Percentiles rank a stretch among this genome's conserved stretches.
Evolutionary conservation across 1,140 invertebrate genomes (phyloP).

Genomic region (Drosophila kurseongensis): DNA sequence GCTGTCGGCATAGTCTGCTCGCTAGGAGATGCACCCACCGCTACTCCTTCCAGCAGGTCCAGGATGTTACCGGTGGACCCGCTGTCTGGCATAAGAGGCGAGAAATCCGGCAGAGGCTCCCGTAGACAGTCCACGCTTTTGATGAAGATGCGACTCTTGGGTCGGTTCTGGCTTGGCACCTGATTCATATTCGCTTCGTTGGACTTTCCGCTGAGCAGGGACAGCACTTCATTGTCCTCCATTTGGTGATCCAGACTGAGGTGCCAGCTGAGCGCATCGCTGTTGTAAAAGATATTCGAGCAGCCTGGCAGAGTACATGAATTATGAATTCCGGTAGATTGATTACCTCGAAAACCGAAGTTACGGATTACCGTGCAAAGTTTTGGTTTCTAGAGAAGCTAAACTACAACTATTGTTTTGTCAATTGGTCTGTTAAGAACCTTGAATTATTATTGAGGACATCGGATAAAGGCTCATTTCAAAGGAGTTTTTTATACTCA

Average conservation of each 20-base stretch:
- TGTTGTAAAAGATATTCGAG: slow-evolving; percentile 85
- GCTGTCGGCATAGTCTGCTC: slow-evolving; percentile 23
- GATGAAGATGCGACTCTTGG: slow-evolving; percentile 76
- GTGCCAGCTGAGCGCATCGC: slow-evolving; percentile 84
- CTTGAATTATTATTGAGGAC: too few relatives aligned
- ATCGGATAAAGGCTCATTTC: too few relatives aligned
- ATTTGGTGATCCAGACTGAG: slow-evolving; percentile 85
- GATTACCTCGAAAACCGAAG: background rate
- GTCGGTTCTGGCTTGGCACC: slow-evolving; percentile 1
- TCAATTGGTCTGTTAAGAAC: too few relatives aligned
- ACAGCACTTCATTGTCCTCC: slow-evolving; percentile 67
- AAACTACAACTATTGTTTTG: too few relatives aligned
- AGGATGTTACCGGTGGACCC: slow-evolving; percentile 44
- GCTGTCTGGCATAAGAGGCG: slow-evolving; percentile 40
- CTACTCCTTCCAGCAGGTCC: slow-evolving; percentile 61
- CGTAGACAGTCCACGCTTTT: slow-evolving; percentile 78
- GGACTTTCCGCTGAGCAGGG: slow-evolving; percentile 29
- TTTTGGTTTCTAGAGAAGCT: too few relatives aligned
- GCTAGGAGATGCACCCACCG: slow-evolving; percentile 14
- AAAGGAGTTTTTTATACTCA: too few relatives aligned
- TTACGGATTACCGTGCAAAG: too few relatives aligned
- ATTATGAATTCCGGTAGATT: background rate
- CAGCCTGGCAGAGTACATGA: slow-evolving; percentile 72
- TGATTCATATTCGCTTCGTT: slow-evolving; percentile 10
- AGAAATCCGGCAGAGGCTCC: slow-evolving; percentile 62